Evolutionary conservation across 1,140 invertebrate genomes (phyloP).

Genomic region (Drosophila lowei): DNA sequence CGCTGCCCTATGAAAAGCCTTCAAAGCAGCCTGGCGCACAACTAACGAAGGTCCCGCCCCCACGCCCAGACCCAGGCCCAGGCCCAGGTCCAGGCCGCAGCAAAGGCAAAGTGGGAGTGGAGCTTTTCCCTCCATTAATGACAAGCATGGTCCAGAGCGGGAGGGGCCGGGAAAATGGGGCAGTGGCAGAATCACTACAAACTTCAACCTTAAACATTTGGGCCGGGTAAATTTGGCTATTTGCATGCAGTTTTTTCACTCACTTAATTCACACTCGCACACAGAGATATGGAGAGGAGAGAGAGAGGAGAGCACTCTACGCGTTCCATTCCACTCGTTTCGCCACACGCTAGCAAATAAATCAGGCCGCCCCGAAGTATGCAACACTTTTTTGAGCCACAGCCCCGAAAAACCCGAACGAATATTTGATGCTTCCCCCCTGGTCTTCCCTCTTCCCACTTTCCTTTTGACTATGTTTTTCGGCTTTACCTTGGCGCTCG

Average conservation of each 20-base stretch:
- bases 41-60: conserved; percentile 39
- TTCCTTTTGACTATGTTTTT: conserved; percentile 1
- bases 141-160: conserved; percentile 22
- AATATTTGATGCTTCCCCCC: no score
- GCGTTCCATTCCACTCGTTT: conserved; percentile 25
- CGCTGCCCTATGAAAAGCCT: conserved; percentile 18
- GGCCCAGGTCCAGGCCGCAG: neutral
- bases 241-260: conserved; percentile 54
- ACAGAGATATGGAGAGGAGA: conserved; percentile 3
- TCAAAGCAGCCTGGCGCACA: conserved; percentile 14
- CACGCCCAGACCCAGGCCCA: no score
- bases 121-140: conserved; percentile 48
- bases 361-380: conserved; percentile 62
- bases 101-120: neutral
- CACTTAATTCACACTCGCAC: conserved; percentile 44
- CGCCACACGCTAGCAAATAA: conserved; percentile 41
- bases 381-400: conserved; percentile 40
- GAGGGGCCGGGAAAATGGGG: neutral
- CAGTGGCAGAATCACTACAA: neutral
- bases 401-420: no score
- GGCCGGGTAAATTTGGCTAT: conserved; percentile 57
- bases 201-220: conserved; percentile 44
- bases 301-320: conserved; percentile 8
- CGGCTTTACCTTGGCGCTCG: conserved; percentile 30
- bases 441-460: conserved; percentile 14